These are phyloP conservation scores for Prosapia bicincta DNA, from an alignment of 2,888 invertebrate genomes.

Conservation along the genomic window DNA sequence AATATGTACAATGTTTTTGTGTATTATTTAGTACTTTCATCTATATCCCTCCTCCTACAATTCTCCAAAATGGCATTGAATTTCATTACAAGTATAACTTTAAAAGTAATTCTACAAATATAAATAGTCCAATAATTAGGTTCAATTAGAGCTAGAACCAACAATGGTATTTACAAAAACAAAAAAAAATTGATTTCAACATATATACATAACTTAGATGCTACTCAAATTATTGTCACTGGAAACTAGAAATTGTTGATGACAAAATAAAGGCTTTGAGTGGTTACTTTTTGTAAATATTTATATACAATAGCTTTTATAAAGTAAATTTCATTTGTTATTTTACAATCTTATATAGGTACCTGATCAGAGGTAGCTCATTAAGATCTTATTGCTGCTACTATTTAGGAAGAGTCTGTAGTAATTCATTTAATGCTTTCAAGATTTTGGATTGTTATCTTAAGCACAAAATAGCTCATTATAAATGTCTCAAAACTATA, in stretches of 20 bases:
- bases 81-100: too few species aligned
- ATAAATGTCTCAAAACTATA: too few species aligned
- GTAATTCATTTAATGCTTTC: too few species aligned
- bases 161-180: neutral
- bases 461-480: too few species aligned
- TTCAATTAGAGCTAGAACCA: neutral
- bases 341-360: neutral
- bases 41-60: too few species aligned
- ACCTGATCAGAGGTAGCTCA: neutral
- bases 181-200: neutral
- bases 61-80: neutral
- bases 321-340: neutral
- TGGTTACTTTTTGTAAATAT: conserved; percentile 15
- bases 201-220: conserved; percentile 15
- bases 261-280: conserved; percentile 1
- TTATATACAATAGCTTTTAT: neutral
- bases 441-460: too few species aligned
- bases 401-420: too few species aligned
- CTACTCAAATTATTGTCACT: conserved; percentile 25
- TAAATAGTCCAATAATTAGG: neutral
- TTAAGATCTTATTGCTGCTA: too few species aligned
- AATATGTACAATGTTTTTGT: too few species aligned
- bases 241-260: neutral
- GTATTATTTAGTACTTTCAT: too few species aligned
- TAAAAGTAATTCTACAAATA: too few species aligned